phyloP scores from a whole-genome alignment of 2,888 invertebrate genomes.

The Sepioteuthis lessoniana region DNA sequence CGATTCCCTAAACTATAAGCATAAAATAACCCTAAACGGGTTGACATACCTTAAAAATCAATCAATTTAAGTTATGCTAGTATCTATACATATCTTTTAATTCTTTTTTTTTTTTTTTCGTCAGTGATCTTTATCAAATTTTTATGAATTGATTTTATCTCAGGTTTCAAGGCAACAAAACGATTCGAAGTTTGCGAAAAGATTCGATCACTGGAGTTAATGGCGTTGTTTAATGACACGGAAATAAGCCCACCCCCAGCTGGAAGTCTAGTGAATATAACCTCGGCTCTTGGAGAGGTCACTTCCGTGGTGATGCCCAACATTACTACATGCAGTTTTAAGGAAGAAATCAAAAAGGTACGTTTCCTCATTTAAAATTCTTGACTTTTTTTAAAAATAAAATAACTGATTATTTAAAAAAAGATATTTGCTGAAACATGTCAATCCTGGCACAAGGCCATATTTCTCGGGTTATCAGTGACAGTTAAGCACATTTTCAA shows the following conservation, averaged over 20 bases:
- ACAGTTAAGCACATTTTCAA: no score
- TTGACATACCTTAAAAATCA: no score
- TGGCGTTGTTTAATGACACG: constrained; percentile 55
- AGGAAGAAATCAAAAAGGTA: constrained; percentile 57
- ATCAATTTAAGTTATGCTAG: no score
- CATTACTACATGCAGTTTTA: constrained; percentile 53
- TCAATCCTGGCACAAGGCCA: no score
- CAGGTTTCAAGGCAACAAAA: constrained; percentile 88
- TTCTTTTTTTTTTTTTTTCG: background rate
- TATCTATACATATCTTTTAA: no score
- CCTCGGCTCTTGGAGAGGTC: constrained; percentile 49
- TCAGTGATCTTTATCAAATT: no score
- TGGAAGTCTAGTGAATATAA: constrained; percentile 54
- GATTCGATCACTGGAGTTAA: constrained; percentile 51
- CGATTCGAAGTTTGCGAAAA: constrained; percentile 89
- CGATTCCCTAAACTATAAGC: no score
- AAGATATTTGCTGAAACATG: no score
- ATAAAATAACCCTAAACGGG: no score
- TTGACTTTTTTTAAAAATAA: background rate
- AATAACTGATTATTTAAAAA: no score
- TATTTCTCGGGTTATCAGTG: no score
- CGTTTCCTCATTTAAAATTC: background rate
- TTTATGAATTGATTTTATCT: no score
- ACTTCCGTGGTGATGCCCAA: constrained; percentile 53
- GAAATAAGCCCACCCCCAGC: constrained; percentile 50